A percentile compares a stretch with the other conserved stretches of the same genome.
Evolutionary conservation across 2,888 invertebrate genomes (phyloP).

Genomic region (Athalia cordata): DNA sequence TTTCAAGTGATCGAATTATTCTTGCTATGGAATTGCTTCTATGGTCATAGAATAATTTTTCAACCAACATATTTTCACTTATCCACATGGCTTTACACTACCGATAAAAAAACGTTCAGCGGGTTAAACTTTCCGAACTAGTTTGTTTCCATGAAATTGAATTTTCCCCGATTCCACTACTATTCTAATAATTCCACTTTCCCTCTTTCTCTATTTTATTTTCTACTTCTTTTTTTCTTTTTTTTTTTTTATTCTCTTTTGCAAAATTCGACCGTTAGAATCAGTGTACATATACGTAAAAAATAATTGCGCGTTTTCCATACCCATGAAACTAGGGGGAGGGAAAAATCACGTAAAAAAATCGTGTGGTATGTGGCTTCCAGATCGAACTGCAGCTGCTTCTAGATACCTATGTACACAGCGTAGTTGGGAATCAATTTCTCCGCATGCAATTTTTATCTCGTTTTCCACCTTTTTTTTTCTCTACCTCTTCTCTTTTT

Average conservation of each 20-base stretch:
- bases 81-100: not conserved
- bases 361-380: too few relatives aligned
- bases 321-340: not conserved
- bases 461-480: not conserved
- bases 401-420: too few relatives aligned
- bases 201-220: not conserved
- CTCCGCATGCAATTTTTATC: not conserved
- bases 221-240: not conserved
- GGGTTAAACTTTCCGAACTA: not conserved
- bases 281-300: not conserved
- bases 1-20: too few relatives aligned
- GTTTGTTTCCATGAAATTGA: constrained; percentile 20
- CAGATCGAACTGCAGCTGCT: too few relatives aligned
- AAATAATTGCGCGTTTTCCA: not conserved
- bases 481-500: not conserved
- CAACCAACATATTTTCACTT: too few relatives aligned
- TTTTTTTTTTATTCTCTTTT: not conserved
- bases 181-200: constrained; percentile 22
- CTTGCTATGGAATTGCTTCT: too few relatives aligned
- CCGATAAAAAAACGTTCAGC: not conserved
- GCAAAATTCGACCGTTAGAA: not conserved
- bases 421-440: too few relatives aligned
- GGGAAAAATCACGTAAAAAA: not conserved
- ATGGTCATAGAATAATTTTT: too few relatives aligned
- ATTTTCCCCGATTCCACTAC: not conserved